Evolutionary conservation across 2,113 vertebrate genomes (phyloP).

Genomic region (Gyps fulvus): DNA sequence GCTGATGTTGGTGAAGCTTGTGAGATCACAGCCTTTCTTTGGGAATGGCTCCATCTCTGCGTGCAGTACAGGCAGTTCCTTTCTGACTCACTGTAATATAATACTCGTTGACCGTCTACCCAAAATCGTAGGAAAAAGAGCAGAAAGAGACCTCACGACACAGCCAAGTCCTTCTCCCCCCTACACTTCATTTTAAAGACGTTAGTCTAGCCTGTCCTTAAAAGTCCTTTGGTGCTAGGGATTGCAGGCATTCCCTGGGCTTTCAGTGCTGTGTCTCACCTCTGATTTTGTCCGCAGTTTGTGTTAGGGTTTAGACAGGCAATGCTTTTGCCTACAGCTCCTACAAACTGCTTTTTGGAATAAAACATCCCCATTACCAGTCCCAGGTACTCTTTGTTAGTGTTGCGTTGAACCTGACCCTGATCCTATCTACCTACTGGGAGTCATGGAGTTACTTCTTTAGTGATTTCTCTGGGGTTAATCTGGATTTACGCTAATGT

Average conservation of each 20-base stretch:
- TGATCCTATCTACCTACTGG: neutral
- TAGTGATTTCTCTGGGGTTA: neutral
- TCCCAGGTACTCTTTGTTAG: neutral
- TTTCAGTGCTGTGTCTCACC: neutral
- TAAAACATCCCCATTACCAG: neutral
- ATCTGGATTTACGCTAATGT: neutral
- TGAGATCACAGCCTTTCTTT: constrained; percentile 51
- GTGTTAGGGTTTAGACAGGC: neutral
- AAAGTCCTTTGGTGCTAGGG: neutral
- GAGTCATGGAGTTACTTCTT: neutral
- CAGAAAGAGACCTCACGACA: neutral
- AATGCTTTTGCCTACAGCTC: neutral
- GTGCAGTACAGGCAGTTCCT: neutral
- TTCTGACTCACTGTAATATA: constrained; percentile 15
- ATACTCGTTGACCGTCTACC: neutral
- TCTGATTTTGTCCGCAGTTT: neutral
- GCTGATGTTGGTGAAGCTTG: constrained; percentile 25
- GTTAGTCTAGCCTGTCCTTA: neutral
- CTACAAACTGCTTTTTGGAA: neutral
- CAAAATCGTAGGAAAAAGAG: neutral
- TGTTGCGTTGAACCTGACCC: neutral
- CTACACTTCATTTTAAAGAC: neutral
- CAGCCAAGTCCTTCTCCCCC: neutral
- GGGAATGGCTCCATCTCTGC: neutral
- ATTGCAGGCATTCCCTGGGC: neutral